Evolutionary conservation across 1,140 invertebrate genomes (phyloP), one percentile per base, ranked within the genome.

Genomic region (Polyergus mexicanus): DNA sequence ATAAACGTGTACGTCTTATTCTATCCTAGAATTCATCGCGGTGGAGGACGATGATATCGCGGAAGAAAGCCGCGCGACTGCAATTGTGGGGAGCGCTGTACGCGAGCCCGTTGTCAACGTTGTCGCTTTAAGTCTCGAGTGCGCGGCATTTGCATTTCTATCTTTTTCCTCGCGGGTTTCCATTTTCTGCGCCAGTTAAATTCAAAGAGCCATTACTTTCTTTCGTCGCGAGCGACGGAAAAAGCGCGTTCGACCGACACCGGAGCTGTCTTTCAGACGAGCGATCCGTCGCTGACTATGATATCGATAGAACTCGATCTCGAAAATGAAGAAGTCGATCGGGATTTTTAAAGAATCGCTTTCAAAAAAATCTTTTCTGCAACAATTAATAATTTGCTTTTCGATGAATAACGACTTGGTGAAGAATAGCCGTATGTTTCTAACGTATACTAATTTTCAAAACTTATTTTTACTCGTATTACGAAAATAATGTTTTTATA

Each of bases 91-190:
- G 28, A 8, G 38, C 19, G 28, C 47, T 28, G 66, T 32, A 44
- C 47, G 65, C 65, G 47, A 80, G 35, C 44, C 54, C 41, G 62
- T 66, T 47, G n/a, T 56, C 63, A 16, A 44, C 32, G 47, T 56
- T 32, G 76, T 80, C 63, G 25, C 63, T n/a, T 10, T 38, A 32
- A 54, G 54, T 58, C 78, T 83, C 68, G 35, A 44, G 68, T 72
- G 68, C 35, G 25, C 77, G 66, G 28, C 68, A 83, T 83, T 83
- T 83, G 78, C 78, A 72, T 83, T 72, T 83, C 78, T 83, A 83
- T 83, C 78, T 71, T 60, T 71, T 60, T 74, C 68, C n/a, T 19
- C 28, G 75, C 62, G 19, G 22, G 65, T 72, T 35, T 74, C 68
- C 68, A 74, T 83, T 83, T 83, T 83, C 68, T 72, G 68, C 66